A percentile compares a stretch with the other conserved stretches of the same genome.
phyloP scores from a whole-genome alignment of 2,113 vertebrate species.

The Cryptoleucopteryx plumbea region DNA sequence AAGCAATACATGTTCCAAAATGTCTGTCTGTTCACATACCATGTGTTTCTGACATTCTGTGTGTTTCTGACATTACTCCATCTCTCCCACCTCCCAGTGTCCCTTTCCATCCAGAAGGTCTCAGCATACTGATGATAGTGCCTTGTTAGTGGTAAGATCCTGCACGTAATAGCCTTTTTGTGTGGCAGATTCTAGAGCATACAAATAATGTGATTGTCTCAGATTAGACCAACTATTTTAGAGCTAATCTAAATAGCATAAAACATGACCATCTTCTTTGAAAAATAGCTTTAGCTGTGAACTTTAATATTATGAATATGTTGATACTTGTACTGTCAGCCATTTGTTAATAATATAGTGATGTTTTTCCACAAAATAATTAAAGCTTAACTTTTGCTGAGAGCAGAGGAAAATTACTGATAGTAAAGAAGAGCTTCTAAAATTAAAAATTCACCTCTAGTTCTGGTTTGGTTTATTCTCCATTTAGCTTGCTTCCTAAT shows the following conservation, averaged over 20 bases:
- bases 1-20: constrained; percentile 16
- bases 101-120: constrained; percentile 91
- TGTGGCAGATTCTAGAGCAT: constrained; percentile 35
- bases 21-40: constrained; percentile 61
- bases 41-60: constrained; percentile 42
- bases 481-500: background rate
- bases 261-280: constrained; percentile 57
- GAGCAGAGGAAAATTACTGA: background rate
- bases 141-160: constrained; percentile 95
- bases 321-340: background rate
- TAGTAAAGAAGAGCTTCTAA: background rate
- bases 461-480: background rate
- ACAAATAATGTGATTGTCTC: constrained; percentile 17
- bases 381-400: background rate
- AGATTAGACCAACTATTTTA: constrained; percentile 15
- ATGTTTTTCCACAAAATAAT: background rate
- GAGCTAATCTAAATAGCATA: constrained; percentile 66
- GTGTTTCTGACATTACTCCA: constrained; percentile 75
- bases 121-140: constrained; percentile 98
- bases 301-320: background rate
- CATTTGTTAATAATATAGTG: background rate
- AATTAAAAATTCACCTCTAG: background rate
- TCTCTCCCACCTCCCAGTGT: constrained; percentile 80
- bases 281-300: background rate
- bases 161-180: constrained; percentile 61